These are phyloP conservation scores for Genyomyrus donnyi DNA, from an alignment of 2,113 vertebrate genomes.

Conservation along the genomic window DNA sequence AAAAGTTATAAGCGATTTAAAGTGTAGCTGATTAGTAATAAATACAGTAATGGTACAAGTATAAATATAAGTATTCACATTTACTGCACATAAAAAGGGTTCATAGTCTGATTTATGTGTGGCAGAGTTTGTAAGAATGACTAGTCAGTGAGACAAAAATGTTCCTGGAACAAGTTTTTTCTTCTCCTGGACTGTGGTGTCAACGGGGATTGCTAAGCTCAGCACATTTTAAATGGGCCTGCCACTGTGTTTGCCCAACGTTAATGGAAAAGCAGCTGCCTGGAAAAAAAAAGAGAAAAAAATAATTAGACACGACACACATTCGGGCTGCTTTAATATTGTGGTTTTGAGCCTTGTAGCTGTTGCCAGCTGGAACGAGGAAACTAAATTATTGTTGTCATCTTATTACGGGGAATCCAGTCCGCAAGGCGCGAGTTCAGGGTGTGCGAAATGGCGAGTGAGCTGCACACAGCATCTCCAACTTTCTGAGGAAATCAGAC, in stretches of 20 bases:
- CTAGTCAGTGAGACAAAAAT: conserved; percentile 75
- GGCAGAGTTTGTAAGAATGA: conserved; percentile 33
- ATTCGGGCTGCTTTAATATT: conserved; percentile 90
- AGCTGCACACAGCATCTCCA: conserved; percentile 78
- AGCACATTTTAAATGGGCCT: conserved; percentile 92
- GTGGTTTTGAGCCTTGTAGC: conserved; percentile 95
- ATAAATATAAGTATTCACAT: too few species aligned
- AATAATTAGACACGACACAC: conserved; percentile 90
- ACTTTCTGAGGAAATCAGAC: conserved; percentile 67
- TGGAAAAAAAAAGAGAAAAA: conserved; percentile 87
- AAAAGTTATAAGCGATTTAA: too few species aligned
- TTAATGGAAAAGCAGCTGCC: conserved; percentile 97
- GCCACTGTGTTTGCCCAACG: conserved; percentile 95
- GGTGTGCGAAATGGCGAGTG: conserved; percentile 72
- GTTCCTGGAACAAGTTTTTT: conserved; percentile 83
- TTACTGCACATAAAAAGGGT: too few species aligned
- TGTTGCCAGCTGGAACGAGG: conserved; percentile 88
- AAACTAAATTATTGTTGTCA: conserved; percentile 88
- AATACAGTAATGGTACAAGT: too few species aligned
- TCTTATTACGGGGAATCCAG: conserved; percentile 78
- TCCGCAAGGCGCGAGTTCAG: conserved; percentile 74
- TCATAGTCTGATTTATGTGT: too few species aligned
- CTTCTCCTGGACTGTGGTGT: conserved; percentile 74
- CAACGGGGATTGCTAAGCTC: conserved; percentile 87
- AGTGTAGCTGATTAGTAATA: too few species aligned